Evolutionary conservation across 1,140 invertebrate genomes (phyloP), one percentile per base, ranked within the genome.

Genomic region (Holotrichia oblita): DNA sequence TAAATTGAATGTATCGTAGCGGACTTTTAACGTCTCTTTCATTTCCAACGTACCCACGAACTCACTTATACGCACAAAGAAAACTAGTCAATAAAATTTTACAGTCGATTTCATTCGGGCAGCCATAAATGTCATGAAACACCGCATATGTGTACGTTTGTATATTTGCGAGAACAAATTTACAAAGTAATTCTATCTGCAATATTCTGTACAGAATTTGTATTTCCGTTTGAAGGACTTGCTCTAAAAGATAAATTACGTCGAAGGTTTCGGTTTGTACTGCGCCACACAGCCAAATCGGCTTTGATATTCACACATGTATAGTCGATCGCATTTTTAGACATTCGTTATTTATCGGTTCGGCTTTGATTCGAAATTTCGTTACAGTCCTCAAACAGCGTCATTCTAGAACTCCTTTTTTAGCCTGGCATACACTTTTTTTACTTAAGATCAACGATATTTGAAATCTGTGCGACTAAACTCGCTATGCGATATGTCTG

Each of bases 1-100:
- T 20, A 64, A 64, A 64, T 64, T 64, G 61, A 64, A 64, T 64
- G 24, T 64, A 64, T 64, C 17, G 61, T 17, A 27, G 61, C 61
- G 24, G 7, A 20, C 61, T 24, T 64, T 64, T 64, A 64, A 64
- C 17, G 20, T 64, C 61, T 64, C 20, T 20, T 64, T 64, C 61
- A 27, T 27, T 27, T 64, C 61, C 1, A 64, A 20, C 61, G 24
- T 64, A 22, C 61, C 22, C 61, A n/a, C 17, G 6, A 20, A 64
- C 24, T 64, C 61, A 64, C 61, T 64, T 64, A 27, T 27, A 20
- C 4, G 6, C 10, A 64, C 61, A 64, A 64, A 64, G 61, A 64
- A 27, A 64, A 64, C 61, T 64, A 64, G 17, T 17, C 17, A 12
- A 22, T 64, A 64, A 64, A 64, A 64, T 64, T 64, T 64, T 64